These are phyloP conservation scores for Drosophila ogumai DNA, from an alignment of 1,140 invertebrate genomes.

Conservation along the genomic window DNA sequence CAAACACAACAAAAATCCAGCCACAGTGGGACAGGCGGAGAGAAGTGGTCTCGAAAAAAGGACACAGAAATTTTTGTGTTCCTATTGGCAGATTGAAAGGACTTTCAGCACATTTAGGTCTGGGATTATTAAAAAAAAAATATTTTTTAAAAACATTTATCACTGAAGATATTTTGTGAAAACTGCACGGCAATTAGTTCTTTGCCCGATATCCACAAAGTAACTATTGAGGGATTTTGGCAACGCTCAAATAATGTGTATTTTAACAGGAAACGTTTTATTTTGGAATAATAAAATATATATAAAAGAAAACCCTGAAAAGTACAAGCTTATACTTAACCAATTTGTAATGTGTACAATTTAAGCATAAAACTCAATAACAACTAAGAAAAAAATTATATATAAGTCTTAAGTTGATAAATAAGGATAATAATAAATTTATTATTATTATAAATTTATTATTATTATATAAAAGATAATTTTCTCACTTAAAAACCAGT, in stretches of 20 bases:
- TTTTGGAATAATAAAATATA: neutral
- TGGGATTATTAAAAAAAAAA: neutral
- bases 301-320: neutral
- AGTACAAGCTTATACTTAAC: no score
- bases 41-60: neutral
- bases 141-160: neutral
- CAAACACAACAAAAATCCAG: slow-evolving; percentile 38
- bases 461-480: no score
- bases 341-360: no score
- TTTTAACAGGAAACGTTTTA: no score
- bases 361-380: no score
- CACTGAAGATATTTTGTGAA: neutral
- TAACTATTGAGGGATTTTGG: no score
- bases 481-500: no score
- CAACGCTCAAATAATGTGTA: no score
- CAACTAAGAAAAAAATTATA: neutral
- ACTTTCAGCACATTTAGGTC: neutral
- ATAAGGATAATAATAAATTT: neutral
- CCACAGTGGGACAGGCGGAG: slow-evolving; percentile 30
- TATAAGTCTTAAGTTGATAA: neutral
- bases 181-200: neutral
- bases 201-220: no score
- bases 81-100: neutral
- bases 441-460: no score
- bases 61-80: neutral